These are phyloP conservation scores for Drosophila sechellia DNA, from an alignment of 1,140 invertebrate genomes.

Conservation along the genomic window DNA sequence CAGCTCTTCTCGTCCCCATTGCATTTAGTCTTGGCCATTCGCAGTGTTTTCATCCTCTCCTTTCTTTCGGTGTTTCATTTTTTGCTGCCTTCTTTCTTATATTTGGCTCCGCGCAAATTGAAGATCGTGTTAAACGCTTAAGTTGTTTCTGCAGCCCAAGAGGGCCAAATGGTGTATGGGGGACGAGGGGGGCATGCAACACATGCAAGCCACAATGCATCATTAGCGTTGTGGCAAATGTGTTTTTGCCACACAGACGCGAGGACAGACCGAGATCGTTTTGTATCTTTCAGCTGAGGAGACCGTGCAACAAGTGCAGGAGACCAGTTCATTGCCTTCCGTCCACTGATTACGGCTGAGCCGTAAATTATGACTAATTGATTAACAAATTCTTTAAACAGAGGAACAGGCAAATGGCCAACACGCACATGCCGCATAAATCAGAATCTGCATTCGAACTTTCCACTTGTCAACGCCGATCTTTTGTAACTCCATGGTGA, in stretches of 20 bases:
- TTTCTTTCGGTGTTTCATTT: conserved; percentile 45
- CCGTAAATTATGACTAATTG: conserved; percentile 82
- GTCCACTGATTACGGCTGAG: conserved; percentile 63
- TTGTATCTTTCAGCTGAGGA: conserved; percentile 31
- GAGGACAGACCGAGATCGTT: conserved; percentile 25
- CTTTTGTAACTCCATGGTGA: conserved; percentile 48
- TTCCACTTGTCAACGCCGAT: conserved; percentile 56
- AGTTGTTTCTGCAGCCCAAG: conserved; percentile 56
- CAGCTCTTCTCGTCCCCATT: conserved; percentile 6
- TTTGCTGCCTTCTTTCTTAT: conserved; percentile 56
- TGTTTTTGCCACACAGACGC: conserved; percentile 57
- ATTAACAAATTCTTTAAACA: conserved; percentile 70
- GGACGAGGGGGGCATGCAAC: not conserved
- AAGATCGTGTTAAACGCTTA: conserved; percentile 83
- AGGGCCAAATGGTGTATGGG: not conserved
- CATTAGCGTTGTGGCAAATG: conserved; percentile 79
- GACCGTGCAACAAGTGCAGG: conserved; percentile 72
- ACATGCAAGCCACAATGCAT: conserved; percentile 73
- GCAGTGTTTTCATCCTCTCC: conserved; percentile 11
- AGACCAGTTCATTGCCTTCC: conserved; percentile 68
- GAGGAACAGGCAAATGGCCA: conserved; percentile 22
- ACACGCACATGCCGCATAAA: conserved; percentile 69
- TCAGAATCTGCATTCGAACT: conserved; percentile 53
- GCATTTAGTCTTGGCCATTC: conserved; percentile 1
- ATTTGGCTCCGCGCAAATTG: conserved; percentile 69